Evolutionary conservation across 2,113 vertebrate species (phyloP).

Genomic region (Microcebus murinus): DNA sequence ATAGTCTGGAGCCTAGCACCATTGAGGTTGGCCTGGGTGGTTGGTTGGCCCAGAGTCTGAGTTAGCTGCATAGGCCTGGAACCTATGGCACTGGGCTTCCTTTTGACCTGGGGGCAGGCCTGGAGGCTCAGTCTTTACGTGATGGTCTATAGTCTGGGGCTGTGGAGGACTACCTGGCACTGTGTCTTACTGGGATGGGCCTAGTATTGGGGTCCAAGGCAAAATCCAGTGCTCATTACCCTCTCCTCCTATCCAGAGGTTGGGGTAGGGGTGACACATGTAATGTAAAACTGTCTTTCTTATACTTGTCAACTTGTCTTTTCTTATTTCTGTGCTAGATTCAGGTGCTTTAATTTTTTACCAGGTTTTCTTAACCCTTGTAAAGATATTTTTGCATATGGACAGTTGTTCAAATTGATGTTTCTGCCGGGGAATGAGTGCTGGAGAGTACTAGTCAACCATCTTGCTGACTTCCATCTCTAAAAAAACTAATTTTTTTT

Average conservation of each 20-base stretch:
- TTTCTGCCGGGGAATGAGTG: neutral
- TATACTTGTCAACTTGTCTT: neutral
- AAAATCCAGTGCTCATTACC: neutral
- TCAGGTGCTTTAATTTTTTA: neutral
- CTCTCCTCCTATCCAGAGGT: neutral
- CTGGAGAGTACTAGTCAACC: neutral
- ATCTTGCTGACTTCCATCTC: neutral
- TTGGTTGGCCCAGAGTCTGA: neutral
- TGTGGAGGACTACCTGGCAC: neutral
- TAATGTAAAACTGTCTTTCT: neutral
- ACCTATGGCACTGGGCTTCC: neutral
- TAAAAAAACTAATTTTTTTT: neutral
- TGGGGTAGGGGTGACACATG: neutral
- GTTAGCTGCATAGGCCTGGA: neutral
- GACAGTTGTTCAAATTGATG: neutral
- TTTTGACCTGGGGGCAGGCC: accelerated
- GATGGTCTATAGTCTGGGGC: neutral
- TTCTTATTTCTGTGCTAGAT: neutral
- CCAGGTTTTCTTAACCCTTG: neutral
- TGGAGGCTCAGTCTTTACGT: neutral
- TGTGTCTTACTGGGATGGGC: neutral
- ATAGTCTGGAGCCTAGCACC: neutral
- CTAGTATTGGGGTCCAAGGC: neutral
- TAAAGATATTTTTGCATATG: neutral
- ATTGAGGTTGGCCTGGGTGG: neutral